These are phyloP conservation scores for Avahi laniger DNA, from an alignment of 2,797 vertebrate genomes.

Conservation along the genomic window DNA sequence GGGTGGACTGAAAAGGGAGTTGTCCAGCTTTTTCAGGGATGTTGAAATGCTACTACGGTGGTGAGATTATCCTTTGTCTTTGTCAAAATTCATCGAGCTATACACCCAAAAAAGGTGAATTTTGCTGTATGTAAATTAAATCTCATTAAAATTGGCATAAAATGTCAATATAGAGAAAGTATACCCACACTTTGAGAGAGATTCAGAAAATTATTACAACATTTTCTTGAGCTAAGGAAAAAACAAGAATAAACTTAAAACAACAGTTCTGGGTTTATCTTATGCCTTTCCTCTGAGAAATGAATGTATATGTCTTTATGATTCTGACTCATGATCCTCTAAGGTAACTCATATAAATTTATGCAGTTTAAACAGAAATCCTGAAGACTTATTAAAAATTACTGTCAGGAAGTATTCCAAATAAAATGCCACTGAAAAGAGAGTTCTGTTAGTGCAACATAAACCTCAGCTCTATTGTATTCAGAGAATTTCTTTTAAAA, in stretches of 20 bases:
- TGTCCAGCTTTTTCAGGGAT: neutral
- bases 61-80: neutral
- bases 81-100: neutral
- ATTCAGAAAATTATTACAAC: neutral
- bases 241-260: neutral
- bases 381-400: neutral
- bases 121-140: neutral
- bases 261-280: neutral
- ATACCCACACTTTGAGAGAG: neutral
- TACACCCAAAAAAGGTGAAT: neutral
- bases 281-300: neutral
- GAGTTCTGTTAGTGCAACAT: neutral
- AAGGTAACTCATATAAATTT: neutral
- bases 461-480: neutral
- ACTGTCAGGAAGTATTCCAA: neutral
- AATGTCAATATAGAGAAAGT: neutral
- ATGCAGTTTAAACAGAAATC: neutral
- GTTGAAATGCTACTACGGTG: neutral
- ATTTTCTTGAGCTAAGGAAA: neutral
- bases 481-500: neutral
- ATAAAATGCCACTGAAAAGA: neutral
- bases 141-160: neutral
- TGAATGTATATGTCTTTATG: neutral
- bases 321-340: neutral
- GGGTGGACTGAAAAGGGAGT: too few relatives aligned